These are phyloP conservation scores for Hippotragus niger DNA, from an alignment of 2,113 vertebrate genomes.

Conservation along the genomic window DNA sequence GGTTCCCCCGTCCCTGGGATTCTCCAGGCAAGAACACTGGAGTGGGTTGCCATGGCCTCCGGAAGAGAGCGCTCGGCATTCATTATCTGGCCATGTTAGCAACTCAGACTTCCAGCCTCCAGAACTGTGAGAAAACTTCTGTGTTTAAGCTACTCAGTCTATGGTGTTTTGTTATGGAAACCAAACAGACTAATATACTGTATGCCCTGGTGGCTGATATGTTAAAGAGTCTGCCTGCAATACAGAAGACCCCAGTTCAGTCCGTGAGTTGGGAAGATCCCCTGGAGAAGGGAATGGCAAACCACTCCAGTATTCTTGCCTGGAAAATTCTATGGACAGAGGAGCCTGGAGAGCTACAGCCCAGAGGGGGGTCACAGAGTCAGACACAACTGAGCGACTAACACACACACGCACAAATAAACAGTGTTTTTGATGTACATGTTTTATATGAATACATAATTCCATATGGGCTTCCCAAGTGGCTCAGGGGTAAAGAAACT, in stretches of 20 bases:
- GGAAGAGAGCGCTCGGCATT: fast-evolving
- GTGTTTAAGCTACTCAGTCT: not conserved
- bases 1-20: no score
- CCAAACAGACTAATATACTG: not conserved
- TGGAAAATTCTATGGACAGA: not conserved
- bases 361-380: not conserved
- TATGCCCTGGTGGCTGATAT: not conserved
- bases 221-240: not conserved
- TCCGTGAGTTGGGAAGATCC: not conserved
- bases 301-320: not conserved
- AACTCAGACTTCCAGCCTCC: not conserved
- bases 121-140: not conserved
- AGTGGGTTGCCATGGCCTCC: no score
- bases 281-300: not conserved
- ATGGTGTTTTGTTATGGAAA: not conserved
- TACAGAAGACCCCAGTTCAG: not conserved
- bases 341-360: not conserved
- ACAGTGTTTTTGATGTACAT: not conserved
- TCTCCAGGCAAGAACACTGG: no score
- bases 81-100: fast-evolving
- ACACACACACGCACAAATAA: not conserved
- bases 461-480: not conserved
- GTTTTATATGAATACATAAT: not conserved
- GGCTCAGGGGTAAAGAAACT: not conserved
- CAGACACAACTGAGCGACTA: fast-evolving